phyloP scores from a whole-genome alignment of 1,140 invertebrate species.

The Brachystomella parvula region DNA sequence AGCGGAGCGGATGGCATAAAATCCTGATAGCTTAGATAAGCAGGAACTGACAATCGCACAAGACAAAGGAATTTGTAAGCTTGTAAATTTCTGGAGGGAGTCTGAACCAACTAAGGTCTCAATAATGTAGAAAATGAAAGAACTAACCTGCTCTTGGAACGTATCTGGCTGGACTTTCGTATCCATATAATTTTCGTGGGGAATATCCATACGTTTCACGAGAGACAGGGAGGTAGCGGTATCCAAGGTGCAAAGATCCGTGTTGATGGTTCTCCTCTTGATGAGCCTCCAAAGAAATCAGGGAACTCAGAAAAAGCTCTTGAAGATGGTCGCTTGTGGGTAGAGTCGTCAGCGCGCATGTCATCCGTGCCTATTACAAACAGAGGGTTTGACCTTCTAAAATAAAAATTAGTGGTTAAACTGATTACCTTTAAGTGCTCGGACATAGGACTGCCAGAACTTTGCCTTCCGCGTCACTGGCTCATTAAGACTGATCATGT shows the following conservation, averaged over 20 bases:
- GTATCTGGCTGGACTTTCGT: slow-evolving; percentile 24
- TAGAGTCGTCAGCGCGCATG: slow-evolving; percentile 67
- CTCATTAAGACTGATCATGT: slow-evolving; percentile 85
- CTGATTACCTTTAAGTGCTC: slow-evolving; percentile 71
- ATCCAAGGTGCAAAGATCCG: slow-evolving; percentile 34
- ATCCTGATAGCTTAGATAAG: no score
- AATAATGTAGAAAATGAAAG: neutral
- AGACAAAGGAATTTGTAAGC: no score
- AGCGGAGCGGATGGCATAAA: no score
- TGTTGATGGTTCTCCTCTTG: slow-evolving; percentile 28
- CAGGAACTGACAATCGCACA: no score
- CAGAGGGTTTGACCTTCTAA: neutral
- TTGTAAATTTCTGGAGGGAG: no score
- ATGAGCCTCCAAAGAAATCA: slow-evolving; percentile 22
- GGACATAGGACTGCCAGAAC: slow-evolving; percentile 84
- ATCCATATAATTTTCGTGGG: slow-evolving; percentile 69
- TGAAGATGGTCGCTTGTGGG: slow-evolving; percentile 45
- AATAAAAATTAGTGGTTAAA: neutral
- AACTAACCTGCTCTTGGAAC: slow-evolving; percentile 23
- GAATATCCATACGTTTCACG: slow-evolving; percentile 80
- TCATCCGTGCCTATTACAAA: slow-evolving; percentile 66
- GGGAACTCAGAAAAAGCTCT: slow-evolving; percentile 46
- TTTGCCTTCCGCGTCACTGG: slow-evolving; percentile 81
- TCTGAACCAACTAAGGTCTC: no score
- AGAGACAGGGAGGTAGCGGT: slow-evolving; percentile 72